A percentile compares a stretch with the other conserved stretches of the same genome.
Conservation (phyloP, 2,888 invertebrate genomes). For the Coremacera marginata region DNA sequence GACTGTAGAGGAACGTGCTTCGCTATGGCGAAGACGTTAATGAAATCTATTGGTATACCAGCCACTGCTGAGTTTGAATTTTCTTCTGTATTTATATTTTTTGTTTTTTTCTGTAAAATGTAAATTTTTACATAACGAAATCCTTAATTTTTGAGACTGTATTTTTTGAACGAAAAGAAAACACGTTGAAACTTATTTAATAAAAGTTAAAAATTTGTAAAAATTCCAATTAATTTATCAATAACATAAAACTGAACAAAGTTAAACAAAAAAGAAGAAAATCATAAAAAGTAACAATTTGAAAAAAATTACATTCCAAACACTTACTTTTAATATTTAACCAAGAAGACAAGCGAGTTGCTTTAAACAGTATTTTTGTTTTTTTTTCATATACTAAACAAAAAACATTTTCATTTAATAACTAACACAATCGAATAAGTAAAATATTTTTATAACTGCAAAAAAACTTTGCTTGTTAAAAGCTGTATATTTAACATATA, state of each 20-base stretch:
- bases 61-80: conserved; percentile 53
- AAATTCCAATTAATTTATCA: not conserved
- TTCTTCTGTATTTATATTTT: too few species aligned
- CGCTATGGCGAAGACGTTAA: conserved; percentile 59
- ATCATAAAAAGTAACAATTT: not conserved
- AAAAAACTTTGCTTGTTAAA: too few species aligned
- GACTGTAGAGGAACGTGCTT: conserved; percentile 66
- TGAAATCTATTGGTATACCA: conserved; percentile 59
- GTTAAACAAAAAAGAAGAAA: not conserved
- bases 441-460: too few species aligned
- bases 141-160: conserved; percentile 44
- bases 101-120: not conserved
- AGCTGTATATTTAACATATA: not conserved
- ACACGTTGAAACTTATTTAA: conserved; percentile 40
- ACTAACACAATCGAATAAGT: not conserved
- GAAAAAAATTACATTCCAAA: not conserved
- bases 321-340: not conserved
- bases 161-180: conserved; percentile 26
- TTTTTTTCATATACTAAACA: not conserved
- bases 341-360: not conserved
- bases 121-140: conserved; percentile 33
- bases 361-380: conserved; percentile 19
- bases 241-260: not conserved
- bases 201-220: not conserved
- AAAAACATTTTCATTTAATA: not conserved